phyloP scores from a whole-genome alignment of 2,113 vertebrate genomes.

The Sinocyclocheilus grahami region DNA sequence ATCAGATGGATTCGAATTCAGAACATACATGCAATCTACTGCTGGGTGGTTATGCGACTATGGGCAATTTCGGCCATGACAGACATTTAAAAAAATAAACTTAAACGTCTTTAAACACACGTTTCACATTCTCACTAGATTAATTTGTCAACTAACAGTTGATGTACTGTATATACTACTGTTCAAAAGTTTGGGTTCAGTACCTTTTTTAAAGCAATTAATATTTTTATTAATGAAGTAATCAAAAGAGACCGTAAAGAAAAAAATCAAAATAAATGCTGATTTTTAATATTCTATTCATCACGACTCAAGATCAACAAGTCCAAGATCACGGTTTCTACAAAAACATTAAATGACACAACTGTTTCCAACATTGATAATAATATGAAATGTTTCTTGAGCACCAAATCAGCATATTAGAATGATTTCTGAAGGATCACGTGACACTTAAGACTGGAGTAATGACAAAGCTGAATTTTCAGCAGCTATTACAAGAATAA shows the following conservation, averaged over 20 bases:
- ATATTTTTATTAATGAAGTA: too few species aligned
- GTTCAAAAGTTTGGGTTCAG: background rate
- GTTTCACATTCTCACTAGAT: background rate
- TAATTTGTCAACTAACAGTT: background rate
- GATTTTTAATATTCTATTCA: too few species aligned
- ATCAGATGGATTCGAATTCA: background rate
- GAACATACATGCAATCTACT: background rate
- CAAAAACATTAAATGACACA: background rate
- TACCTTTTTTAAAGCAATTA: too few species aligned
- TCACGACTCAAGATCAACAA: too few species aligned
- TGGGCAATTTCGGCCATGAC: background rate
- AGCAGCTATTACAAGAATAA: background rate
- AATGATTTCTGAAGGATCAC: background rate
- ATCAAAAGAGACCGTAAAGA: too few species aligned
- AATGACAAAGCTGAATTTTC: background rate
- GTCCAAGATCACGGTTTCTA: too few species aligned
- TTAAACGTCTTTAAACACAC: background rate
- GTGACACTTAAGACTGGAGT: background rate
- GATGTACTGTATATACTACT: background rate
- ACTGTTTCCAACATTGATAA: background rate
- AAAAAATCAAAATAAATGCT: too few species aligned
- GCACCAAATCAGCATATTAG: background rate
- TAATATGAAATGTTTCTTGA: background rate
- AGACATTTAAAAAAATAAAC: background rate
- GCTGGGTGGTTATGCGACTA: background rate